phyloP scores from a whole-genome alignment of 2,797 vertebrate species.

The Galagoides demidoff region DNA sequence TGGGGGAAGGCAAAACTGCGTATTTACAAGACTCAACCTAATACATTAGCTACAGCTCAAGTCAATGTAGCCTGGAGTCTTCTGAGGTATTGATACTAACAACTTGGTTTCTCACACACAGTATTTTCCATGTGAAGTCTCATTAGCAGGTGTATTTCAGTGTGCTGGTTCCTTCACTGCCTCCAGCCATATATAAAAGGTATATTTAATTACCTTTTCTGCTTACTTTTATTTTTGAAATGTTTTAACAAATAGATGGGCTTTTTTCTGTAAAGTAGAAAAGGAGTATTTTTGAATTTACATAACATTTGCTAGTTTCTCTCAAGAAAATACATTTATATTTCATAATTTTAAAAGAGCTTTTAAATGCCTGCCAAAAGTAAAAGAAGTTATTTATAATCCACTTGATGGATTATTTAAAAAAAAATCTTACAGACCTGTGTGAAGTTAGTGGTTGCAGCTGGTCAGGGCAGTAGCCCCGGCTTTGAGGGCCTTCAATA shows the following conservation, averaged over 20 bases:
- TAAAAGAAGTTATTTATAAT: conserved; percentile 54
- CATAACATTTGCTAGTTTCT: conserved; percentile 29
- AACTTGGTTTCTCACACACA: not conserved
- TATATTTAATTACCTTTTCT: conserved; percentile 55
- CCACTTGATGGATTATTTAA: not conserved
- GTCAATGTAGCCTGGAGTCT: conserved; percentile 27
- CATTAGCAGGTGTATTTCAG: not conserved
- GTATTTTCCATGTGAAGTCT: conserved; percentile 34
- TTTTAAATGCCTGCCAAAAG: conserved; percentile 13
- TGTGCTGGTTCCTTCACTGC: not conserved
- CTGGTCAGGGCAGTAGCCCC: not conserved
- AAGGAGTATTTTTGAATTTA: conserved; percentile 60
- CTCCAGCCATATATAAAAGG: not conserved
- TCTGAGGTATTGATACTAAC: conserved; percentile 15
- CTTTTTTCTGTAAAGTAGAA: conserved; percentile 15
- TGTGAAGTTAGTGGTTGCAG: not conserved
- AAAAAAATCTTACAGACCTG: not conserved
- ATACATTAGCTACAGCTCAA: not conserved
- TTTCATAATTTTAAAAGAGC: conserved; percentile 42
- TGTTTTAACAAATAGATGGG: not conserved
- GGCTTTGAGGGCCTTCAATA: not conserved
- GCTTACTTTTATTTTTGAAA: conserved; percentile 43
- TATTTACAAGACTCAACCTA: not conserved
- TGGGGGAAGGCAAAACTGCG: not conserved
- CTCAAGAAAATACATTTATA: conserved; percentile 49